Evolutionary conservation across 1,140 invertebrate species (phyloP), one percentile per base, ranked within the genome.

Genomic region (Euborellia annulipes): DNA sequence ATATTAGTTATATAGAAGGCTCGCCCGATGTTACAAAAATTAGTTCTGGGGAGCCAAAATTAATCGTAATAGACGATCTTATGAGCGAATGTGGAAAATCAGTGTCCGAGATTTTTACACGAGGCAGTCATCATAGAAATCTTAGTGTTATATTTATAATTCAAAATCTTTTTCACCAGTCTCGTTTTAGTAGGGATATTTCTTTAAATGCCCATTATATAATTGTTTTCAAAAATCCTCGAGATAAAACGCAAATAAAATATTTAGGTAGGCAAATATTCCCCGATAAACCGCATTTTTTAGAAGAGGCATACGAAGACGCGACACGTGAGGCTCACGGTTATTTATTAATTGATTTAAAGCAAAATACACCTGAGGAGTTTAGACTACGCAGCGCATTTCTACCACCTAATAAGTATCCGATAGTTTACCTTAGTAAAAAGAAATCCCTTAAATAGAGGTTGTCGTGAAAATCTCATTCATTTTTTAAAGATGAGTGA

Each of bases 31-130:
- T n/a, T n/a, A n/a, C n/a, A n/a, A n/a, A n/a, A n/a, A n/a, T n/a
- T n/a, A n/a, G n/a, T n/a, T n/a, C n/a, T n/a, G n/a, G n/a, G n/a
- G n/a, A n/a, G 20, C 36, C 36, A 8, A 16, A 30, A 18, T 16
- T 49, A 9, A 20, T 49, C 17, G 37, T 49, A 19, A 41, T 49
- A 3, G 48, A 49, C 30, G 48, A 49, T 49, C 7, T 49, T 23
- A 49, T 49, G 48, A n/a, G 32, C 20, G 48, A 49, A n/a, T 3
- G 41, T 4, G 4, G 14, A 4, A 38, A 21, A 42, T 3, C 38
- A 36, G 3, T 36, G 32, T 47, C 39, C 37, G 9, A 18, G n/a
- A 37, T 49, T 9, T 49, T 49, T 34, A 45, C 42, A 16, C 43
- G 43, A 47, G 14, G 20, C 3, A 23, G n/a, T 37, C 46, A 47